Percentiles rank a stretch among this genome's conserved stretches.
phyloP scores from a whole-genome alignment of 2,888 invertebrate species.

The Adela reaumurella region DNA sequence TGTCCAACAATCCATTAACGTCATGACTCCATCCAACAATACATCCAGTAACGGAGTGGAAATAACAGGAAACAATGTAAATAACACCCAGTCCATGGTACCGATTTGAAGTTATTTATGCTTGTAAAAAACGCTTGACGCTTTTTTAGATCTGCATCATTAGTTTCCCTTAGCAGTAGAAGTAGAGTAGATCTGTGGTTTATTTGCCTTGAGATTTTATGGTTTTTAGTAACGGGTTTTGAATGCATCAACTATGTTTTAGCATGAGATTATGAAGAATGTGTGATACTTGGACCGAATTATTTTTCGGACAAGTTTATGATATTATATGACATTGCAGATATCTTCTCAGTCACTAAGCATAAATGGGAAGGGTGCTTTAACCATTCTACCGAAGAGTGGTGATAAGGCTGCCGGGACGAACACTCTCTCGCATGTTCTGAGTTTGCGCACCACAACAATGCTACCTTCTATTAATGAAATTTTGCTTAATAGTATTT shows the following conservation, averaged over 20 bases:
- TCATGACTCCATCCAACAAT: slow-evolving; percentile 53
- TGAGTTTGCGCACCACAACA: slow-evolving; percentile 53
- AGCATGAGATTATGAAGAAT: background rate
- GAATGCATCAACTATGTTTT: too few relatives aligned
- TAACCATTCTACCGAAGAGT: slow-evolving; percentile 29
- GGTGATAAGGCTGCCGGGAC: slow-evolving; percentile 30
- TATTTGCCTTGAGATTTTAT: too few relatives aligned
- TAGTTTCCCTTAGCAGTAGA: too few relatives aligned
- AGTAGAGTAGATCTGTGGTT: too few relatives aligned
- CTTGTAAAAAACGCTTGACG: slow-evolving; percentile 41
- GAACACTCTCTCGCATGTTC: slow-evolving; percentile 56
- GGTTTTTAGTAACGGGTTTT: too few relatives aligned
- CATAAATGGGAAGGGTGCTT: slow-evolving; percentile 47
- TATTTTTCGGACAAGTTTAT: slow-evolving; percentile 13
- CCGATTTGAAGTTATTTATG: slow-evolving; percentile 48
- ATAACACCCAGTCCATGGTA: slow-evolving; percentile 54
- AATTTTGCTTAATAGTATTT: slow-evolving; percentile 59
- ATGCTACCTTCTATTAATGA: slow-evolving; percentile 59
- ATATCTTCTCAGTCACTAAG: slow-evolving; percentile 51
- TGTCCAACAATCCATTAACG: slow-evolving; percentile 65
- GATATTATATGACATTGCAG: slow-evolving; percentile 51
- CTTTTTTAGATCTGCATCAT: background rate
- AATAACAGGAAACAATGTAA: slow-evolving; percentile 55
- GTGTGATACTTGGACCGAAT: background rate
- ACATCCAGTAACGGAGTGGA: slow-evolving; percentile 57